Percentiles rank a stretch among this genome's conserved stretches.
phyloP scores from a whole-genome alignment of 2,888 invertebrate species.

The Stenodera caucasica region DNA sequence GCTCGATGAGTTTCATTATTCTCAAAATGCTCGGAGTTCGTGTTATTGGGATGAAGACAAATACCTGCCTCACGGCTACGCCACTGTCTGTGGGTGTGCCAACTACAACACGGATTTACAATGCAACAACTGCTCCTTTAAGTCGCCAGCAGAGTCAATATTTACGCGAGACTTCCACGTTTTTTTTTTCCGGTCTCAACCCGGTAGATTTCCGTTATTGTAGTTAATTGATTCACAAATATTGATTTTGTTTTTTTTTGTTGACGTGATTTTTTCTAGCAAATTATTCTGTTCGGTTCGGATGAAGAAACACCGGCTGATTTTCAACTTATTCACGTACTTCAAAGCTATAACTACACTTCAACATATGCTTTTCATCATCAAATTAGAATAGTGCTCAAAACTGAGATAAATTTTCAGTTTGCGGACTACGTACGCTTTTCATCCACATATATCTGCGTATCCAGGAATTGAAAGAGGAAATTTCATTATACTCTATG shows the following conservation, averaged over 20 bases:
- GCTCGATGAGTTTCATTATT: too few species aligned
- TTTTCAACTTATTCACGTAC: background rate
- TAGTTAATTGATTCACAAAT: background rate
- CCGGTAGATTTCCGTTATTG: background rate
- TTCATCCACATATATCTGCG: background rate
- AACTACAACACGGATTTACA: slow-evolving; percentile 27
- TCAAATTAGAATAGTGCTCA: slow-evolving; percentile 3
- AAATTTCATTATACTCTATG: background rate
- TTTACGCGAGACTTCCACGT: slow-evolving; percentile 18
- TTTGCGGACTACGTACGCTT: background rate
- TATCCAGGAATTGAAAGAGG: background rate
- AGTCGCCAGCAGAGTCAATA: slow-evolving; percentile 28
- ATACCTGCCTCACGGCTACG: too few species aligned
- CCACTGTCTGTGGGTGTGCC: too few species aligned
- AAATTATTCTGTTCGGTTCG: slow-evolving; percentile 6
- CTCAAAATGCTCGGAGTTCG: too few species aligned
- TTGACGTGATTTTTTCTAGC: background rate
- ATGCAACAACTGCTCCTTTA: slow-evolving; percentile 23
- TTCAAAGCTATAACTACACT: slow-evolving; percentile 3
- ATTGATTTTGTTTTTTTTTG: too few species aligned
- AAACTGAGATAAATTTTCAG: background rate
- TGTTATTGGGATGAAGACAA: too few species aligned
- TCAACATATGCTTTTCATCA: slow-evolving; percentile 2
- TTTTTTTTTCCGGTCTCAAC: too few species aligned
- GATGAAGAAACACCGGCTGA: background rate